Percentiles rank a stretch among this genome's conserved stretches.
Conservation (phyloP, 2,797 vertebrate genomes). For the Acestrorhynchus altus region DNA sequence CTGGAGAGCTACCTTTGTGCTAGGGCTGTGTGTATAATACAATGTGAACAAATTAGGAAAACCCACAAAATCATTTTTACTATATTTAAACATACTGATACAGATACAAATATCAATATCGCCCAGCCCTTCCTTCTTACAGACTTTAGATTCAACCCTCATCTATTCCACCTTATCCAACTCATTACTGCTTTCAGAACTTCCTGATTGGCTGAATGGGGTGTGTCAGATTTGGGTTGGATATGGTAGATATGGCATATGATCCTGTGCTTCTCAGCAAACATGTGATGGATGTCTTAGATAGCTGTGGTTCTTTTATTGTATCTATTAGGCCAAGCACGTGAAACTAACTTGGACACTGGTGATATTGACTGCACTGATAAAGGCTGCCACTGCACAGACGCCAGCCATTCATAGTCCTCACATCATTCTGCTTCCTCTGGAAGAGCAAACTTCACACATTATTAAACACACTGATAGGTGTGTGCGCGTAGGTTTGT, state of each 20-base stretch:
- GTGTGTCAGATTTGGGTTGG: too few relatives aligned
- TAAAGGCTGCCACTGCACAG: not conserved
- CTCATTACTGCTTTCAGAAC: too few relatives aligned
- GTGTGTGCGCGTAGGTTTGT: slow-evolving; percentile 13
- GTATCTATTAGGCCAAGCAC: not conserved
- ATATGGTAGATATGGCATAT: not conserved
- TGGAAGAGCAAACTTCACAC: slow-evolving; percentile 46
- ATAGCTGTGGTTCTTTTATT: slow-evolving; percentile 5
- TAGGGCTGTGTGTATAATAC: too few relatives aligned
- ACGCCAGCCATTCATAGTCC: not conserved
- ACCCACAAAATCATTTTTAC: too few relatives aligned
- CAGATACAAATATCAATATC: too few relatives aligned
- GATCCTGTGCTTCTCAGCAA: not conserved
- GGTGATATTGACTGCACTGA: slow-evolving; percentile 6
- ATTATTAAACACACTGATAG: slow-evolving; percentile 40
- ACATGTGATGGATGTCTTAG: slow-evolving; percentile 2
- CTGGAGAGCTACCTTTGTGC: too few relatives aligned
- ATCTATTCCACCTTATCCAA: too few relatives aligned
- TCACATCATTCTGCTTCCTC: not conserved
- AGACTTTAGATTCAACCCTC: too few relatives aligned
- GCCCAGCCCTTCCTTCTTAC: too few relatives aligned
- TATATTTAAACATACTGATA: too few relatives aligned
- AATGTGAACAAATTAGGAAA: too few relatives aligned
- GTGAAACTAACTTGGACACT: slow-evolving; percentile 17
- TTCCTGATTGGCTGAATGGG: too few relatives aligned